A percentile compares a stretch with the other conserved stretches of the same genome.
Evolutionary conservation across 2,113 vertebrate species (phyloP).

Genomic region (Tyto alba): DNA sequence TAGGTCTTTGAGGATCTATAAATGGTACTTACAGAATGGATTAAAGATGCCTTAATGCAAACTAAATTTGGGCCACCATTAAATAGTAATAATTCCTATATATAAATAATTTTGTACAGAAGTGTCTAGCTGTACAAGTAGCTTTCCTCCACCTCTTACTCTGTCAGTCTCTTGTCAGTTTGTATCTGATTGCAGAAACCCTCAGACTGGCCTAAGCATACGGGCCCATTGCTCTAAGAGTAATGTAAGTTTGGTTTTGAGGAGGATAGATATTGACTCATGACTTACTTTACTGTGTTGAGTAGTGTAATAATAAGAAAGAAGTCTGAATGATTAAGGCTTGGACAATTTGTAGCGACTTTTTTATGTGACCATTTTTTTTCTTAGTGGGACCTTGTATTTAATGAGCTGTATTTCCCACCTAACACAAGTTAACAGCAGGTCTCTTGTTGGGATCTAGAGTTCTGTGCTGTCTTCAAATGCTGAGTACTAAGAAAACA

Average conservation of each 20-base stretch:
- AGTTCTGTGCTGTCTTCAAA: neutral
- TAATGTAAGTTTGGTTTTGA: neutral
- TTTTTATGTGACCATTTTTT: neutral
- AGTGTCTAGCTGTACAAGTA: neutral
- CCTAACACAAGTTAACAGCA: neutral
- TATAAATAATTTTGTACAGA: neutral
- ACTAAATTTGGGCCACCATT: neutral
- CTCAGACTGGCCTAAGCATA: neutral
- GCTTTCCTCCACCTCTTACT: neutral
- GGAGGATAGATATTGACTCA: neutral
- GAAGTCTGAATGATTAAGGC: neutral
- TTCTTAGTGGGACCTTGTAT: neutral
- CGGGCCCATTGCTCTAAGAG: neutral
- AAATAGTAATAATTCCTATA: neutral
- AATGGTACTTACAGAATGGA: neutral
- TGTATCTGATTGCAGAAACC: neutral
- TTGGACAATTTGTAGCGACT: neutral
- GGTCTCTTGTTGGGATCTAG: neutral
- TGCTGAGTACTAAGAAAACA: neutral
- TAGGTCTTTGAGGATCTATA: neutral
- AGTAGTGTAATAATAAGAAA: neutral
- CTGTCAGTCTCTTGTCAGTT: neutral
- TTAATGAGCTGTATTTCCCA: neutral
- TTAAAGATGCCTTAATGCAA: neutral
- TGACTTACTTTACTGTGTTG: neutral